Evolutionary conservation across 2,113 vertebrate species (phyloP).

Genomic region (Oxygymnocypris stewartii): DNA sequence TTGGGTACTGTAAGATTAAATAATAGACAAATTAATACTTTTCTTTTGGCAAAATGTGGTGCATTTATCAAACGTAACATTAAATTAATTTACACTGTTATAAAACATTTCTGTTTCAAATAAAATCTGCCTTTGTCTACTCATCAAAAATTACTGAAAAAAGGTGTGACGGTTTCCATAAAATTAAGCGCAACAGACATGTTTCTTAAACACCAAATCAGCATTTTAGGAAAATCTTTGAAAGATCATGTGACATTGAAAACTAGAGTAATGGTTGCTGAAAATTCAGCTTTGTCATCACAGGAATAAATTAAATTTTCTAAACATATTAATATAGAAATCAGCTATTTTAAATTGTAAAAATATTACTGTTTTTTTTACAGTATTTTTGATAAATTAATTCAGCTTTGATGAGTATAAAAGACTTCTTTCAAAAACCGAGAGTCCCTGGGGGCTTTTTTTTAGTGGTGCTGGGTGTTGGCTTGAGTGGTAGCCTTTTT

Average conservation of each 20-base stretch:
- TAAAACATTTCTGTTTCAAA: not conserved
- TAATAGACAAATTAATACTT: not conserved
- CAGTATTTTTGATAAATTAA: not conserved
- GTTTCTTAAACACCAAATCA: no score
- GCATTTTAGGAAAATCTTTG: no score
- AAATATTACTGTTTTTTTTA: not conserved
- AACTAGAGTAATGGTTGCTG: not conserved
- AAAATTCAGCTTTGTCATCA: not conserved
- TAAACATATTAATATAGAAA: not conserved
- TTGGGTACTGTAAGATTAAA: not conserved
- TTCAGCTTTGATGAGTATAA: not conserved
- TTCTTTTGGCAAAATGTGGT: not conserved
- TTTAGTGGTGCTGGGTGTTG: constrained; percentile 7
- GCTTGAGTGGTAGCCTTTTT: constrained; percentile 18
- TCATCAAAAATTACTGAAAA: not conserved
- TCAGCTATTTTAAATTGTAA: not conserved
- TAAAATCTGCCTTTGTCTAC: not conserved
- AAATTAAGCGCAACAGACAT: not conserved
- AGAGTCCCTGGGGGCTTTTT: not conserved
- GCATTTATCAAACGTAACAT: not conserved
- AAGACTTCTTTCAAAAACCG: not conserved
- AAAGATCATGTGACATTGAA: not conserved
- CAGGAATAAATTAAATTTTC: not conserved
- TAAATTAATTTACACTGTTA: not conserved
- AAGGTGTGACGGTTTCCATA: not conserved